These are phyloP conservation scores for Leptopilina clavipes DNA, from an alignment of 1,140 invertebrate genomes.

Conservation along the genomic window DNA sequence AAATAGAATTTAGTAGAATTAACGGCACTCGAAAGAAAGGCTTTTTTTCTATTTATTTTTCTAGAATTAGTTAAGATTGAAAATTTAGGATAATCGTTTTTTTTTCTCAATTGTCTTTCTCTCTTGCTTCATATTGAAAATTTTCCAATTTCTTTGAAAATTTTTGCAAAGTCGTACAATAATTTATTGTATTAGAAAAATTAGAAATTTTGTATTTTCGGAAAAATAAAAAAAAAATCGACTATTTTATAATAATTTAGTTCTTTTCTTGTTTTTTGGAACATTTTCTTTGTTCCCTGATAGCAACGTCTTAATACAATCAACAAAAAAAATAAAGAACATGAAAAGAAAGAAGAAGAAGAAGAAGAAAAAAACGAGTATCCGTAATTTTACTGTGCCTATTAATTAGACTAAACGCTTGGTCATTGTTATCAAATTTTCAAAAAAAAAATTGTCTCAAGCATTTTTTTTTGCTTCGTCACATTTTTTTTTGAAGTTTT, in stretches of 20 bases:
- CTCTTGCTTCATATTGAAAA: too few species aligned
- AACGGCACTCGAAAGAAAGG: background rate
- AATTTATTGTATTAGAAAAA: background rate
- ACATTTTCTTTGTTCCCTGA: constrained; percentile 68
- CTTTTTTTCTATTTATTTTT: constrained; percentile 26
- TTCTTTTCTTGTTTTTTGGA: too few species aligned
- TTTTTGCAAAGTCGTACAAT: background rate
- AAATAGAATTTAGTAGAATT: background rate
- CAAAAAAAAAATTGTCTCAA: constrained; percentile 29
- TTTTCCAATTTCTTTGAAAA: too few species aligned
- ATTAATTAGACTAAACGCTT: constrained; percentile 60
- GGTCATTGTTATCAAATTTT: constrained; percentile 52
- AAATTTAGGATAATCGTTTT: constrained; percentile 31
- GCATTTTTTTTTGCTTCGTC: background rate
- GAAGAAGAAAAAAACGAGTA: constrained; percentile 58
- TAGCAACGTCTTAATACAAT: constrained; percentile 68
- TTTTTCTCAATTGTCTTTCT: background rate
- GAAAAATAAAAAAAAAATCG: background rate
- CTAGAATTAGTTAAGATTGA: background rate
- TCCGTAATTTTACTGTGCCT: constrained; percentile 71
- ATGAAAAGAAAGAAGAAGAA: constrained; percentile 56
- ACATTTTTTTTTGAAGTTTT: background rate
- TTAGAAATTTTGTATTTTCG: constrained; percentile 16
- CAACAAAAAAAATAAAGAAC: constrained; percentile 59
- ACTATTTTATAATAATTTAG: background rate